Evolutionary conservation across 1,140 invertebrate genomes (phyloP), one percentile per base, ranked within the genome.

Genomic region (Drosophila sturtevanti): DNA sequence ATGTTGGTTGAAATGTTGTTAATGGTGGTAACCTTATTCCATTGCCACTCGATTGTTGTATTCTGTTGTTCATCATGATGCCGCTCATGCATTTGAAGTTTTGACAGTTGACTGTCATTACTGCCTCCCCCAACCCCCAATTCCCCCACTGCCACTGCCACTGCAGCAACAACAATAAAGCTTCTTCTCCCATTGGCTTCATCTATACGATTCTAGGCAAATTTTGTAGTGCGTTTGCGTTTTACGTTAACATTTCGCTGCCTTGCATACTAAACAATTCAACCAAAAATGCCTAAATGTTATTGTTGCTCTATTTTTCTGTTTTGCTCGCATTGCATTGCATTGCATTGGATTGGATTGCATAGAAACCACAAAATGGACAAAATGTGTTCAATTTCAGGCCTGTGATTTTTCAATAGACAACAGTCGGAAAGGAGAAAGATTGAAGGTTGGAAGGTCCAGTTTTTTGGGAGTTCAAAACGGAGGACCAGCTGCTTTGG

Each of bases 321-420:
- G 68, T 22, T 48, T 48, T 48, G 16, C 16, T 18, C 16, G n/a
- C 38, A 12, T 66, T 16, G 21, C 51, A 34, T 34, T 67, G 35
- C 12, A 62, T 61, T 51, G 35, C 18, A 61, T 27, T 67, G 63
- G 52, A 7, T 41, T 41, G 38, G 56, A 63, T 58, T 63, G 62
- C 81, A 71, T 56, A 79, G 65, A 76, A 85, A 76, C 82, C 82
- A 68, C 82, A 86, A 86, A 86, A 86, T 86, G 82, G 79, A 79
- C 82, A 87, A 86, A 89, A 86, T 86, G 84, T 86, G 82, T 86
- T 86, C 82, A 89, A 86, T 86, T 89, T 86, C 75, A 82, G 79
- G 82, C 79, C 82, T 82, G 84, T 86, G 82, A 86, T 86, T 86
- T 86, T 86, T 89, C 81, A 86, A 86, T 86, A 89, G 75, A 82